phyloP scores from a whole-genome alignment of 1,140 invertebrate genomes.

The Episyrphus balteatus region DNA sequence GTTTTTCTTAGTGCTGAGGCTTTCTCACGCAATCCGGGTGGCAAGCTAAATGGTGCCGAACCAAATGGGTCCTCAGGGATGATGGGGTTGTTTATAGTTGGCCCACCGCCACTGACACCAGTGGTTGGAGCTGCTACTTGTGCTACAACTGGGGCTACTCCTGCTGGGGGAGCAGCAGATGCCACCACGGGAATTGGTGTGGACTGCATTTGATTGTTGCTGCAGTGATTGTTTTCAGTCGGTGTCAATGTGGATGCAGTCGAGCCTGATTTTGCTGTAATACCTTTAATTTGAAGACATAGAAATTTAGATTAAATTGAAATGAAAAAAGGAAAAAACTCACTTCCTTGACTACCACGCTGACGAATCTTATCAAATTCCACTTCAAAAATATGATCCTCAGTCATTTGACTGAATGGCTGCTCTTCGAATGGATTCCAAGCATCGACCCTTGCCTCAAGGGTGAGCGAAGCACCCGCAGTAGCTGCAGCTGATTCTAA shows the following conservation, averaged over 20 bases:
- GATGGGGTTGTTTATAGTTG: slow-evolving; percentile 3
- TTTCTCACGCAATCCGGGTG: slow-evolving; percentile 46
- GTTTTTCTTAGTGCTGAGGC: slow-evolving; percentile 41
- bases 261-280: slow-evolving; percentile 32
- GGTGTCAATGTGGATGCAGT: slow-evolving; percentile 33
- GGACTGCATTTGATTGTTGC: background rate
- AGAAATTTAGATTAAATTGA: background rate
- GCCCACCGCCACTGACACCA: background rate
- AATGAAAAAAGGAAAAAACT: too few relatives aligned
- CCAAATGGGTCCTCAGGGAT: slow-evolving; percentile 67
- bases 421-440: slow-evolving; percentile 78
- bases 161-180: background rate
- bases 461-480: slow-evolving; percentile 23
- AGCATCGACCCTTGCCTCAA: slow-evolving; percentile 39
- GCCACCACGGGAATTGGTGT: slow-evolving; percentile 2
- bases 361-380: slow-evolving; percentile 77
- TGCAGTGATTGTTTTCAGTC: slow-evolving; percentile 16
- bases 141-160: slow-evolving; percentile 2
- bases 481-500: background rate
- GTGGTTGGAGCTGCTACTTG: background rate
- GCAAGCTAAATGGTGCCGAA: slow-evolving; percentile 67
- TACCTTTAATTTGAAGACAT: slow-evolving; percentile 13
- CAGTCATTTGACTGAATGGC: slow-evolving; percentile 63
- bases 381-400: slow-evolving; percentile 75
- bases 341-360: slow-evolving; percentile 66